Evolutionary conservation across 2,113 vertebrate genomes (phyloP), one percentile per base, ranked within the genome.

Genomic region (Pongo pygmaeus): DNA sequence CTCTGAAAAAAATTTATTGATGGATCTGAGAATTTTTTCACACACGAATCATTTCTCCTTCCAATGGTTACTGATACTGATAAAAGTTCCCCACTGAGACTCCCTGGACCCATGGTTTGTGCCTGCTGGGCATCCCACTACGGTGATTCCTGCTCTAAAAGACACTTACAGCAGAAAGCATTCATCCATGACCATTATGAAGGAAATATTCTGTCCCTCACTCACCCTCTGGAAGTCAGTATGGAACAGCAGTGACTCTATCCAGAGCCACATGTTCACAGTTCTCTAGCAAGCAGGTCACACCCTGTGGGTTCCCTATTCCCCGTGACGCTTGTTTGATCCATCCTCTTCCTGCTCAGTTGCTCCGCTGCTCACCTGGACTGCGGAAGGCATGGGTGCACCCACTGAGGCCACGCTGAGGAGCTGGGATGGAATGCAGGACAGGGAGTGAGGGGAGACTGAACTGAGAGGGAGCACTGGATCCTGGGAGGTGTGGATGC

Each of bases 101-200:
- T 89, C 89, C 87, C 79, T 96, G 85, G 93, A 96, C 88, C 74
- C 72, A 30, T 11, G 38, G 72, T 69, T 96, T 93, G 92, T 43
- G 52, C 20, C 78, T 17, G 10, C 77, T 72, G 50, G 92, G 59
- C 2, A 43, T 69, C 6, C 89, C 50, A 55, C 43, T 74, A 79
- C 67, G 95, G 52, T 0, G 2, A 91, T 70, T 94, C 61, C 79
- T 83, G 48, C 48, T 57, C 78, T 40, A 40, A 79, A 90, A 85
- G 14, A 84, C 57, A 91, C 14, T 25, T 46, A 55, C 10, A 10
- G 77, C 79, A 89, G 13, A 40, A 85, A 91, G 85, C 25, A 50
- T 23, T 40, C 85, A 55, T 32, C 91, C n/a, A 43, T 20, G 27
- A 50, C 10, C 79, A 14, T 43, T 18, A 64, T 5, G 57, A 75